A percentile compares a stretch with the other conserved stretches of the same genome.
phyloP scores from a whole-genome alignment of 30 jellyfish, hydroid and myxozoan species.

The Pelagia noctiluca region DNA sequence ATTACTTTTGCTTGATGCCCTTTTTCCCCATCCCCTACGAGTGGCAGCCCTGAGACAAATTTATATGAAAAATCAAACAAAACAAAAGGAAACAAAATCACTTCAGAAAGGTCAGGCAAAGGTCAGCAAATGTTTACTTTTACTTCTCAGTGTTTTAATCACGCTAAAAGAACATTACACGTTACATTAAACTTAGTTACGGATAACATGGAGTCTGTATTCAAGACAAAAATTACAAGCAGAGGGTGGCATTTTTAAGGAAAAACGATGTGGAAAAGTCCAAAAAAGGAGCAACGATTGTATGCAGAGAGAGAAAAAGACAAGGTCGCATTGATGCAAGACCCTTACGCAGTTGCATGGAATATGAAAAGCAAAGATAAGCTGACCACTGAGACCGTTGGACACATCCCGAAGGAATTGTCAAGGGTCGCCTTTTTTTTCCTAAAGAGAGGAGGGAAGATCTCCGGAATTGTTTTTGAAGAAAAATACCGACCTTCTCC shows the following conservation, averaged over 20 bases:
- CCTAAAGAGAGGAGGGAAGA: slow-evolving; percentile 13
- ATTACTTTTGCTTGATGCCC: not conserved
- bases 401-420: slow-evolving; percentile 30
- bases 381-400: slow-evolving; percentile 36
- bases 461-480: slow-evolving; percentile 32
- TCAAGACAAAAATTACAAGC: slow-evolving; percentile 17
- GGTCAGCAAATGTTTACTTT: slow-evolving; percentile 1
- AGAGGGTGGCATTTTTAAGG: slow-evolving; percentile 43
- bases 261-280: slow-evolving; percentile 23
- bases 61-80: not conserved
- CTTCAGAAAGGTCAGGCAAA: not conserved
- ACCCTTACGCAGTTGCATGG: slow-evolving; percentile 54
- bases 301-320: slow-evolving; percentile 40
- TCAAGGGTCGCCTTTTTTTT: slow-evolving; percentile 52
- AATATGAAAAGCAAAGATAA: slow-evolving; percentile 40
- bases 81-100: not conserved
- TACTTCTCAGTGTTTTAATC: not conserved
- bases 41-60: slow-evolving; percentile 7
- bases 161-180: slow-evolving; percentile 12
- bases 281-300: slow-evolving; percentile 25
- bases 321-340: slow-evolving; percentile 44
- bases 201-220: slow-evolving; percentile 31
- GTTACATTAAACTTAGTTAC: slow-evolving; percentile 13
- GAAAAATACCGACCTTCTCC: slow-evolving; percentile 28
- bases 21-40: not conserved